phyloP scores from a whole-genome alignment of 2,113 vertebrate genomes.

The Castor canadensis region DNA sequence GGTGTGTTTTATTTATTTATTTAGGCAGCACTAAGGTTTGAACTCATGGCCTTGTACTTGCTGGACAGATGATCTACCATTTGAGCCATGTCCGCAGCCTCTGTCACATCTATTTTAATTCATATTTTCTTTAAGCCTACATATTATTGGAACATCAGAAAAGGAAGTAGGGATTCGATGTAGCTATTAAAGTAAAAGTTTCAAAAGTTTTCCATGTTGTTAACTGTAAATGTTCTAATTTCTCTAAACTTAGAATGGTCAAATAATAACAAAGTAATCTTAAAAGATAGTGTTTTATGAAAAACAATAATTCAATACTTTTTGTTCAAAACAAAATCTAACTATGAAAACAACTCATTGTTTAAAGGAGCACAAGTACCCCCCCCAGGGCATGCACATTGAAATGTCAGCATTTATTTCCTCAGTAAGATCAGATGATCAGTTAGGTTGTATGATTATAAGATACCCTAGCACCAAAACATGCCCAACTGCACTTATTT shows the following conservation, averaged over 20 bases:
- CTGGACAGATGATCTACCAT: no score
- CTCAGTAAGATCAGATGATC: not conserved
- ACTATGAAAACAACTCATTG: not conserved
- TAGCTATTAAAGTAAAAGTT: not conserved
- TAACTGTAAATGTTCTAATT: not conserved
- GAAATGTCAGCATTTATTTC: not conserved
- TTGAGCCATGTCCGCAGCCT: no score
- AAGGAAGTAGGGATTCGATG: not conserved
- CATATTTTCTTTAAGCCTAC: not conserved
- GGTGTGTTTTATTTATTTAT: no score
- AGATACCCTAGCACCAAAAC: fast-evolving
- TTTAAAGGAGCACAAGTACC: not conserved
- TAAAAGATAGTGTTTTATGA: not conserved
- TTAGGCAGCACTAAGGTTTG: no score
- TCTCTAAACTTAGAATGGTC: not conserved
- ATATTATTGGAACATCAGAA: not conserved
- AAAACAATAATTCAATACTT: not conserved
- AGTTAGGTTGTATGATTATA: not conserved
- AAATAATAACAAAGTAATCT: not conserved
- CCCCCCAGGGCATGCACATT: no score
- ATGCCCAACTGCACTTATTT: not conserved
- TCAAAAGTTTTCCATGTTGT: not conserved
- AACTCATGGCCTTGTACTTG: no score
- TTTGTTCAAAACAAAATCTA: not conserved
- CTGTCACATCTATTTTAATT: not conserved